Conservation (phyloP, 2,113 vertebrate genomes). For the Notechis scutatus region DNA sequence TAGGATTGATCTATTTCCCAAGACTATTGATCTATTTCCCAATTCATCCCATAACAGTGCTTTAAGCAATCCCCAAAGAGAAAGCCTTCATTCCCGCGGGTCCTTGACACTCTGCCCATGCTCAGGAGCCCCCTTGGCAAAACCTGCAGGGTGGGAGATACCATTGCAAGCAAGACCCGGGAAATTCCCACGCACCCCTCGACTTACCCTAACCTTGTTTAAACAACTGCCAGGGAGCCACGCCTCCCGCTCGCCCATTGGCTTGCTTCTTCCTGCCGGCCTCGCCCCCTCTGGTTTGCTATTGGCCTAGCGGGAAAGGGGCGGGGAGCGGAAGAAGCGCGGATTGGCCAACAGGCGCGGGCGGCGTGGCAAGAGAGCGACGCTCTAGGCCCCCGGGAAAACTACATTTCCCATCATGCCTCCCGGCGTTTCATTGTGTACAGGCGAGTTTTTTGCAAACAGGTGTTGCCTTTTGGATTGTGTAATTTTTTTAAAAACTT, state of each 20-base stretch:
- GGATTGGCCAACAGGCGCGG: not conserved
- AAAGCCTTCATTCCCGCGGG: not conserved
- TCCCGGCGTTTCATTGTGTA: not conserved
- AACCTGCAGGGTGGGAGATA: not conserved
- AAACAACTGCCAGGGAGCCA: not conserved
- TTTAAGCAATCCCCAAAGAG: not conserved
- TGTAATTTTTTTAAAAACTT: too few species aligned
- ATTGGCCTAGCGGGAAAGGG: not conserved
- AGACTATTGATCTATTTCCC: not conserved
- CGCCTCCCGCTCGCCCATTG: not conserved
- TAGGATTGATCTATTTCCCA: not conserved
- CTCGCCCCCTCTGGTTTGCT: too few species aligned
- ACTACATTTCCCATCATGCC: constrained; percentile 13
- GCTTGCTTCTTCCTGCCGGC: not conserved
- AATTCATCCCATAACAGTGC: not conserved
- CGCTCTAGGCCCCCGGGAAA: not conserved
- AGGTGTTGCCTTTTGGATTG: not conserved
- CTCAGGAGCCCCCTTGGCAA: not conserved
- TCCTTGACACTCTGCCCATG: not conserved
- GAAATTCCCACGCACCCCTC: too few species aligned
- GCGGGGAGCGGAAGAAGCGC: accelerated
- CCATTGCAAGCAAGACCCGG: not conserved
- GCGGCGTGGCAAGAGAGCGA: not conserved
- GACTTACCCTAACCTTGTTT: accelerated
- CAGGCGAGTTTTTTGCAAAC: not conserved